Conservation (phyloP, 2,797 vertebrate species). For the Eulemur albifrons region DNA sequence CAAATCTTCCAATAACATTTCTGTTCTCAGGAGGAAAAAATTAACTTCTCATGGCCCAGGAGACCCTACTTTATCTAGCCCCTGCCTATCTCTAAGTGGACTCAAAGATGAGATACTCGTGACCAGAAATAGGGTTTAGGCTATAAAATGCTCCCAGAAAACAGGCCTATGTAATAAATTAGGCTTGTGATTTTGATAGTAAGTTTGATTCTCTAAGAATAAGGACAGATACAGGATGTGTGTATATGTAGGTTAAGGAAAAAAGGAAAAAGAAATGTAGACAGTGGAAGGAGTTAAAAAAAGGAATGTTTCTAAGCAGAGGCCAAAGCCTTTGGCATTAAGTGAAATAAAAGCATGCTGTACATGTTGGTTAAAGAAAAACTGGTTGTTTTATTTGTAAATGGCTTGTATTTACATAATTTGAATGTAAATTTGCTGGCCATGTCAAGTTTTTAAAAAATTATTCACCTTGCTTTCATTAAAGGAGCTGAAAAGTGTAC, state of each 20-base stretch:
- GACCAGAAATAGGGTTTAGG: background rate
- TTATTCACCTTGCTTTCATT: background rate
- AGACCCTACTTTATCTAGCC: background rate
- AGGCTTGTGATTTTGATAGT: background rate
- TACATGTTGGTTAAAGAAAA: background rate
- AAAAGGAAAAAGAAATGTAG: background rate
- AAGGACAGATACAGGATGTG: background rate
- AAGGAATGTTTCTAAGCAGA: background rate
- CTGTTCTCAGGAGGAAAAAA: background rate
- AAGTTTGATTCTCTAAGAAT: background rate
- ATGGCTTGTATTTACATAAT: background rate
- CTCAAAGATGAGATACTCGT: background rate
- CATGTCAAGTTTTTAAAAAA: background rate
- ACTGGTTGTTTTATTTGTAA: background rate
- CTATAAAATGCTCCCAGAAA: background rate
- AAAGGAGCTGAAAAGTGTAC: background rate
- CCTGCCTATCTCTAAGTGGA: background rate
- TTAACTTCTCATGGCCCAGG: background rate
- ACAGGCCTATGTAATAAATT: background rate
- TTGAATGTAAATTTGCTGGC: slow-evolving; percentile 27
- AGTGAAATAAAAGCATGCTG: background rate
- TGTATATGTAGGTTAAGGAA: background rate
- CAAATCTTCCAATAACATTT: background rate
- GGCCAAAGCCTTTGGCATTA: background rate
- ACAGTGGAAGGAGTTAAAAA: background rate